Evolutionary conservation across 2,888 invertebrate species (phyloP).

Genomic region (Eudemis profundana): DNA sequence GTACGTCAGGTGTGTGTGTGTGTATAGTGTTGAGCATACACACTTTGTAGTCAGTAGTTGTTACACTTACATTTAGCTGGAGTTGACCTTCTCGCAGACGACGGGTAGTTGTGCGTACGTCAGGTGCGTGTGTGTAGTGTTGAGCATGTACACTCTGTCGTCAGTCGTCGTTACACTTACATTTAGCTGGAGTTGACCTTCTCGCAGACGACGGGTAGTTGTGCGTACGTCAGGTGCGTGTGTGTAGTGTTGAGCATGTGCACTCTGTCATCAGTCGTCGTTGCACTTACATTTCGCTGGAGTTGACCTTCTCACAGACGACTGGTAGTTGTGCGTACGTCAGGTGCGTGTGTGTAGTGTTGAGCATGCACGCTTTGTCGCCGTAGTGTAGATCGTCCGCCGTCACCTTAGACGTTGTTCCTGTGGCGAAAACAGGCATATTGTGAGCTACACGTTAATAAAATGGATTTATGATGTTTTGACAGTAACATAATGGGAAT

Average conservation of each 20-base stretch:
- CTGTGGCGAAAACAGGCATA: slow-evolving; percentile 68
- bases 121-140: too few species aligned
- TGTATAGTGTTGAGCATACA: too few species aligned
- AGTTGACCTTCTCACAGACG: slow-evolving; percentile 78
- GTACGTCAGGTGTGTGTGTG: too few species aligned
- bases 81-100: too few species aligned
- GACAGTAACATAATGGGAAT: too few species aligned
- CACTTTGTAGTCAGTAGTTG: too few species aligned
- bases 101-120: too few species aligned
- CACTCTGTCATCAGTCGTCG: slow-evolving; percentile 89
- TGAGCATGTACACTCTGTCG: too few species aligned
- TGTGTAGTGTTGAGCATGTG: slow-evolving; percentile 90
- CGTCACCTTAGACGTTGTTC: slow-evolving; percentile 94
- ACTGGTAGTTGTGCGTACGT: slow-evolving; percentile 71
- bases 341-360: slow-evolving; percentile 82
- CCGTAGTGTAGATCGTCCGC: slow-evolving; percentile 94
- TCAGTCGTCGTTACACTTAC: too few species aligned
- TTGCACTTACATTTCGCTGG: slow-evolving; percentile 74
- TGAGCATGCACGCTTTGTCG: slow-evolving; percentile 93
- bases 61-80: too few species aligned
- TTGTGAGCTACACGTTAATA: too few species aligned
- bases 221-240: slow-evolving; percentile 52
- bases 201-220: slow-evolving; percentile 46
- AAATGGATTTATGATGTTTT: too few species aligned
- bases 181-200: neutral